Percentiles rank a stretch among this genome's conserved stretches.
These are phyloP conservation scores for Trematomus loennbergii DNA, from an alignment of 2,113 vertebrate species.

Conservation along the genomic window DNA sequence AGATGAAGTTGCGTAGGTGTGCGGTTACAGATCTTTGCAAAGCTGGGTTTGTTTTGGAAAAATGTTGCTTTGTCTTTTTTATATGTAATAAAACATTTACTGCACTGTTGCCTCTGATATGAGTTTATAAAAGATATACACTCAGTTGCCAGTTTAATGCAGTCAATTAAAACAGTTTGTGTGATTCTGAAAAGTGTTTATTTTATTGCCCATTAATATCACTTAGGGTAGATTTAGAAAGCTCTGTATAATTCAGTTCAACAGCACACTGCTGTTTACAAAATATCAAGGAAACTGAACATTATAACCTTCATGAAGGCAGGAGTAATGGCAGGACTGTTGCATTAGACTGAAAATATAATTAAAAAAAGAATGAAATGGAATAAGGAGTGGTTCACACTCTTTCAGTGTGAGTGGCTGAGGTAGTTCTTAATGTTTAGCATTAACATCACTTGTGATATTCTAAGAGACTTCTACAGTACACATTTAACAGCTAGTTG, in stretches of 20 bases:
- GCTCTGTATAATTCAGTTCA: no score
- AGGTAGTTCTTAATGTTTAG: background rate
- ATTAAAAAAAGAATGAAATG: background rate
- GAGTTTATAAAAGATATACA: background rate
- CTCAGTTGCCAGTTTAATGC: background rate
- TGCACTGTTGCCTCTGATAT: conserved; percentile 55
- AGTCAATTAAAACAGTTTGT: background rate
- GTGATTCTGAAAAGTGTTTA: no score
- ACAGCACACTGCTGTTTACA: background rate
- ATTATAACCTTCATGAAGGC: no score
- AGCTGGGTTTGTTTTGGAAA: conserved; percentile 52
- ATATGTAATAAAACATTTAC: conserved; percentile 80
- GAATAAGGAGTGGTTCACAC: background rate
- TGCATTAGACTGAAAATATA: no score
- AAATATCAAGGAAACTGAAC: no score
- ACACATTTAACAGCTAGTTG: background rate
- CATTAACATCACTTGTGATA: background rate
- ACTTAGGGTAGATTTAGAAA: no score
- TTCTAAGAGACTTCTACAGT: background rate
- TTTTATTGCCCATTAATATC: no score
- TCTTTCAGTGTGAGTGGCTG: background rate
- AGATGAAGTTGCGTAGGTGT: conserved; percentile 25
- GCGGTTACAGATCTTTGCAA: conserved; percentile 48
- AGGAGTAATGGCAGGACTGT: no score
- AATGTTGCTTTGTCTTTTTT: conserved; percentile 69